A percentile compares a stretch with the other conserved stretches of the same genome.
phyloP scores from a whole-genome alignment of 2,113 vertebrate genomes.

The Corvus cornix region DNA sequence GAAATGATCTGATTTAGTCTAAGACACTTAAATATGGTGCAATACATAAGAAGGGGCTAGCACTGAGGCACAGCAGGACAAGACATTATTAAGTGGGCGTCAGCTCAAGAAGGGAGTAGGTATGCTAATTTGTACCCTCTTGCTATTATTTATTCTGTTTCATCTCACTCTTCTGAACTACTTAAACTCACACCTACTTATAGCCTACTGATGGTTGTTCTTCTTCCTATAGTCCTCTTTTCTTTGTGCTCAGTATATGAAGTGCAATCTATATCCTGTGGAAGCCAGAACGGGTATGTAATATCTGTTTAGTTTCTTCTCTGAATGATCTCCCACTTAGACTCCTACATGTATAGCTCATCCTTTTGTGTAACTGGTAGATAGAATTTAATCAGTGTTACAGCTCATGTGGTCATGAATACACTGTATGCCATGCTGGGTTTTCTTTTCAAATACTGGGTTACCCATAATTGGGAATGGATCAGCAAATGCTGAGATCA shows the following conservation, averaged over 20 bases:
- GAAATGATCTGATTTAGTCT: neutral
- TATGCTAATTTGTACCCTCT: slow-evolving; percentile 2
- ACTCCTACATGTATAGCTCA: neutral
- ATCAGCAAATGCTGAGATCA: neutral
- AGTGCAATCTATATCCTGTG: neutral
- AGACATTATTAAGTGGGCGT: neutral
- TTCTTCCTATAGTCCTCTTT: neutral
- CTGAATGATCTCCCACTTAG: neutral
- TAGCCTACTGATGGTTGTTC: neutral
- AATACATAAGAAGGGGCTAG: neutral
- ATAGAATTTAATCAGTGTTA: neutral
- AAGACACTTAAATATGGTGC: neutral
- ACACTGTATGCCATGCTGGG: neutral
- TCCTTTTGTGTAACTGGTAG: neutral
- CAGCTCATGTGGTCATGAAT: neutral
- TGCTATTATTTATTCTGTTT: slow-evolving; percentile 20
- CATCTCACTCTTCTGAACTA: neutral
- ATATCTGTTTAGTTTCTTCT: neutral
- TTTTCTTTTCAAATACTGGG: neutral
- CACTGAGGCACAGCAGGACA: neutral
- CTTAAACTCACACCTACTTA: neutral
- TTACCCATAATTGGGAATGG: neutral
- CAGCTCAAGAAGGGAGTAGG: neutral
- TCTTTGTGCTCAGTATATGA: neutral
- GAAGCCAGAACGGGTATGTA: neutral